phyloP scores from a whole-genome alignment of 1,140 invertebrate genomes.

The Cardiocondyla obscurior region DNA sequence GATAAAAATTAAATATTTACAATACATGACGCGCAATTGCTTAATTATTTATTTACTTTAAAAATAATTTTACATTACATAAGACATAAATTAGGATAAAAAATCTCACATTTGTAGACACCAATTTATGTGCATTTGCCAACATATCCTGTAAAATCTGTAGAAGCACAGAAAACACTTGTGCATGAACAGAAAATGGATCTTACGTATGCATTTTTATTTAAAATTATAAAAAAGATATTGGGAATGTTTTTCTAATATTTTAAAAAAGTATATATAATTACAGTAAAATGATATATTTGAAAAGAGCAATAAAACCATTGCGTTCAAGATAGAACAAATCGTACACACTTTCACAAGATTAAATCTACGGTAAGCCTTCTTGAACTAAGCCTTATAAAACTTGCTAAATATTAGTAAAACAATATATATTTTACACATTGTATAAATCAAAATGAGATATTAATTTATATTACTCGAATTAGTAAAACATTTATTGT shows the following conservation, averaged over 20 bases:
- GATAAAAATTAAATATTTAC: too few species aligned
- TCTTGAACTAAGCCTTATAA: neutral
- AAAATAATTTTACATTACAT: too few species aligned
- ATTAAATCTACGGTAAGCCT: neutral
- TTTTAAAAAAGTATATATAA: neutral
- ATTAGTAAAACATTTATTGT: neutral
- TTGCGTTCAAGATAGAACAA: neutral
- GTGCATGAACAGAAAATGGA: slow-evolving; percentile 41
- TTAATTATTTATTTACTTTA: too few species aligned
- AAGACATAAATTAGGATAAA: neutral
- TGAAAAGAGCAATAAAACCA: neutral
- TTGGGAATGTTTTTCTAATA: neutral
- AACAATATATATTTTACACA: slow-evolving; percentile 52
- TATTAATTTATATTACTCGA: slow-evolving; percentile 3
- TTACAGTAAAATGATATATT: slow-evolving; percentile 33
- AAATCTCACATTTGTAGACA: slow-evolving; percentile 78
- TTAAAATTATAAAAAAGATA: neutral
- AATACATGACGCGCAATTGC: too few species aligned
- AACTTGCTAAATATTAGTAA: neutral
- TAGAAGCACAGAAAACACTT: slow-evolving; percentile 79
- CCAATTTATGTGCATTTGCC: slow-evolving; percentile 85
- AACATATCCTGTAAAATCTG: slow-evolving; percentile 81
- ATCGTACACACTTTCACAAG: neutral
- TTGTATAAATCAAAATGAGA: neutral
- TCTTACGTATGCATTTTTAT: neutral